Evolutionary conservation across 1,140 invertebrate species (phyloP).

Genomic region (Listronotus bonariensis): DNA sequence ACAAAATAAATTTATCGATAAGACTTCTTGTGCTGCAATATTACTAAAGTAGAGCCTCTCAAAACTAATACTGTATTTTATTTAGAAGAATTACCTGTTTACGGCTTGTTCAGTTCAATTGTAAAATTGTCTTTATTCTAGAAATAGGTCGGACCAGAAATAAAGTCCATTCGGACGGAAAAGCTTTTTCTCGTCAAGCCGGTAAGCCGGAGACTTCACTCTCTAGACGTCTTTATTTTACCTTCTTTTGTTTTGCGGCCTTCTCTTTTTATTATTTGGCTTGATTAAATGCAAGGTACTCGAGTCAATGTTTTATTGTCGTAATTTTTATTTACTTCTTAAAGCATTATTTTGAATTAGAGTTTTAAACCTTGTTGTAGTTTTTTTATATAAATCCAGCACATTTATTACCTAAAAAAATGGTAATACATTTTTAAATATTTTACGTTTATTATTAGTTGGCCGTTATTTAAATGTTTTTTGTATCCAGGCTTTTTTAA

Average conservation of each 20-base stretch:
- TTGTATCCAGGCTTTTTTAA: too few species aligned
- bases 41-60: too few species aligned
- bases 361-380: neutral
- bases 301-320: slow-evolving; percentile 24
- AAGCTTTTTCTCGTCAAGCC: slow-evolving; percentile 33
- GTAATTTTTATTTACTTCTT: slow-evolving; percentile 32
- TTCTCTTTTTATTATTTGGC: slow-evolving; percentile 34
- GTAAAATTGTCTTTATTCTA: slow-evolving; percentile 36
- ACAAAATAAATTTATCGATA: too few species aligned
- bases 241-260: slow-evolving; percentile 32
- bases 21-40: too few species aligned
- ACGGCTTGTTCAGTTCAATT: slow-evolving; percentile 28
- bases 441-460: too few species aligned
- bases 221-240: slow-evolving; percentile 32
- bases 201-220: slow-evolving; percentile 30
- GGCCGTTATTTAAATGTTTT: too few species aligned
- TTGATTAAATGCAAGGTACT: slow-evolving; percentile 32
- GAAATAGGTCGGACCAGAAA: slow-evolving; percentile 31
- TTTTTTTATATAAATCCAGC: too few species aligned
- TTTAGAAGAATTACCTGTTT: slow-evolving; percentile 24
- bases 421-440: too few species aligned
- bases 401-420: too few species aligned
- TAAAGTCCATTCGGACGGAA: slow-evolving; percentile 36
- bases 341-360: slow-evolving; percentile 15
- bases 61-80: slow-evolving; percentile 2